Percentiles rank a stretch among this genome's conserved stretches.
These are phyloP conservation scores for Listronotus oregonensis DNA, from an alignment of 1,140 invertebrate genomes.

Conservation along the genomic window DNA sequence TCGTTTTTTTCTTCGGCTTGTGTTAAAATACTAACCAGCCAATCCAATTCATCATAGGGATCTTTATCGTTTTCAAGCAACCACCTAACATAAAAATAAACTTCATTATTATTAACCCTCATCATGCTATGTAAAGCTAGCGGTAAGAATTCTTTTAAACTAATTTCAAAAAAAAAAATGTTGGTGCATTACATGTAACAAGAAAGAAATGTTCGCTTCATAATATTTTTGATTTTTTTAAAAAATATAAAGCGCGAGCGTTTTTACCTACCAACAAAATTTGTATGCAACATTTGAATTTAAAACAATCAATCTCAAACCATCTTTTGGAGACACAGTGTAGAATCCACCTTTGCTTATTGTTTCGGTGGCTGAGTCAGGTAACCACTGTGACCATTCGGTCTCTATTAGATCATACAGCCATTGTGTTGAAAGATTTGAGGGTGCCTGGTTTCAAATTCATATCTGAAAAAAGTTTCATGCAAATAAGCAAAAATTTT, in stretches of 20 bases:
- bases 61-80: slow-evolving; percentile 64
- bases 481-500: too few species aligned
- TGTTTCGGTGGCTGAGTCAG: slow-evolving; percentile 63
- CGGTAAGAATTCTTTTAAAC: too few species aligned
- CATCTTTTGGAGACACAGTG: slow-evolving; percentile 65
- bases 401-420: slow-evolving; percentile 68
- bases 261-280: slow-evolving; percentile 66
- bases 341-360: slow-evolving; percentile 75
- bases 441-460: slow-evolving; percentile 64
- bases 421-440: slow-evolving; percentile 66
- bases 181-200: too few species aligned
- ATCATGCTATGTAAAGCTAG: too few species aligned
- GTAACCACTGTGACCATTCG: slow-evolving; percentile 69
- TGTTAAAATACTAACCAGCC: slow-evolving; percentile 73
- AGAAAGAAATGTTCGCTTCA: too few species aligned
- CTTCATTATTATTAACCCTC: too few species aligned
- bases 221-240: too few species aligned
- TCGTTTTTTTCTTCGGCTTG: slow-evolving; percentile 72
- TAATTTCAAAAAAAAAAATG: too few species aligned
- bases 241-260: too few species aligned
- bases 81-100: slow-evolving; percentile 54
- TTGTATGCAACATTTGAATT: slow-evolving; percentile 78
- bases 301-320: slow-evolving; percentile 73
- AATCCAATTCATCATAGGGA: slow-evolving; percentile 72
- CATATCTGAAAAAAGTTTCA: slow-evolving; percentile 64